These are phyloP conservation scores for Gorsachius goisagi DNA, from an alignment of 2,113 vertebrate species.

Conservation along the genomic window DNA sequence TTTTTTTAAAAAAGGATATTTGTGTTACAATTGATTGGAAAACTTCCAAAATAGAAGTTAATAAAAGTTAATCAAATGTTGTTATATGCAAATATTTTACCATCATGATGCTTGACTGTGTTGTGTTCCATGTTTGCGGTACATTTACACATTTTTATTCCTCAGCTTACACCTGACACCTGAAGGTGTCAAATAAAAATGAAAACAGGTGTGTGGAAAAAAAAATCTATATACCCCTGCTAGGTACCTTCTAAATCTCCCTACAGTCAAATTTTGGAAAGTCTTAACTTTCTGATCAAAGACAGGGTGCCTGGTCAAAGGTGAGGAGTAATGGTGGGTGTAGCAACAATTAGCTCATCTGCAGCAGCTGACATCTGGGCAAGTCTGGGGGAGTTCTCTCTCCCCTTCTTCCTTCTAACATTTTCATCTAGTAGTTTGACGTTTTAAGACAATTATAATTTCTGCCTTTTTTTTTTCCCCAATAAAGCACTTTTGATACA, in stretches of 20 bases:
- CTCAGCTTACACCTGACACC: background rate
- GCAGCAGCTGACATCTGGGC: background rate
- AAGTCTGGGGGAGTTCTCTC: background rate
- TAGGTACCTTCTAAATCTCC: background rate
- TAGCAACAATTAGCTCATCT: background rate
- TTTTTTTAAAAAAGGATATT: background rate
- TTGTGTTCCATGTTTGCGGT: accelerated
- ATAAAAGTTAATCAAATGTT: background rate
- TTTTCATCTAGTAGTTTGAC: slow-evolving; percentile 53
- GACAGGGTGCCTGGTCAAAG: background rate
- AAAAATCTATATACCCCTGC: background rate
- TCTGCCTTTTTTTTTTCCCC: background rate
- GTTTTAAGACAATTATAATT: slow-evolving; percentile 61
- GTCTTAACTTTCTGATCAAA: background rate
- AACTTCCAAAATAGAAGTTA: background rate
- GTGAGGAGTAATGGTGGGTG: background rate
- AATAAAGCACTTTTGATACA: slow-evolving; percentile 67
- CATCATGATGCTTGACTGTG: background rate
- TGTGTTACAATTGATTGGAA: background rate
- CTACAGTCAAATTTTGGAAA: background rate
- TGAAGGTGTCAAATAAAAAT: background rate
- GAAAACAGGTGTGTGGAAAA: background rate
- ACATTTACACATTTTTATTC: background rate
- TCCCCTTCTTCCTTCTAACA: slow-evolving; percentile 38
- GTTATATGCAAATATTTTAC: background rate